Evolutionary conservation across 2,888 invertebrate genomes (phyloP), one percentile per base, ranked within the genome.

Genomic region (Limnephilus marmoratus): DNA sequence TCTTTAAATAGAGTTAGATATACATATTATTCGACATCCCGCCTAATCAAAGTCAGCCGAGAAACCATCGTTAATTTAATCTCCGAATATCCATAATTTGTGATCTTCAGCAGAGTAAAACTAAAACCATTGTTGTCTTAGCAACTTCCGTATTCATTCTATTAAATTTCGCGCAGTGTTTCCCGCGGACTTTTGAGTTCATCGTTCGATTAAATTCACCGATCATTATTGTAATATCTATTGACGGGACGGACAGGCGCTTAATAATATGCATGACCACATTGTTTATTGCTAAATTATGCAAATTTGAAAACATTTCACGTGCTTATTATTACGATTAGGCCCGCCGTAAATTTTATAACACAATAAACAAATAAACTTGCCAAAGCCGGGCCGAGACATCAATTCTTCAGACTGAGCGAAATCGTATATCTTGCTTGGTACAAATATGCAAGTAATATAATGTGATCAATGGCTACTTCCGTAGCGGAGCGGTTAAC

Each of bases 311-410:
- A 24, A 68, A 68, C 68, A 68, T 68, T 68, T 68, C 68, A 68
- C 68, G 68, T 68, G 68, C 68, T 68, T 68, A 68, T 68, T 68
- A 68, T 68, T 68, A n/a, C 68, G 68, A 68, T 68, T 68, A n/a
- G 68, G 18, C 68, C 68, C 68, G 68, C 68, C 24, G 68, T 68
- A 68, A 68, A 68, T 68, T 68, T 68, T 24, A 68, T n/a, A 68
- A 68, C 7, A 68, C 53, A 53, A 53, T 53, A 53, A 53, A 53
- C 53, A 53, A 53, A 53, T 53, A 53, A 53, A 53, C 53, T 53
- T 53, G 18, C 53, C 15, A 53, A 24, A 68, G 68, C n/a, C 24
- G 1, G 1, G 24, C 68, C 68, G 49, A 49, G 49, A 49, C 49
- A 49, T 13, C 13, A 49, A 49, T 49, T 49, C 15, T 15, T 15